Conservation (phyloP, 2,888 invertebrate genomes). For the Hemithea aestivaria region DNA sequence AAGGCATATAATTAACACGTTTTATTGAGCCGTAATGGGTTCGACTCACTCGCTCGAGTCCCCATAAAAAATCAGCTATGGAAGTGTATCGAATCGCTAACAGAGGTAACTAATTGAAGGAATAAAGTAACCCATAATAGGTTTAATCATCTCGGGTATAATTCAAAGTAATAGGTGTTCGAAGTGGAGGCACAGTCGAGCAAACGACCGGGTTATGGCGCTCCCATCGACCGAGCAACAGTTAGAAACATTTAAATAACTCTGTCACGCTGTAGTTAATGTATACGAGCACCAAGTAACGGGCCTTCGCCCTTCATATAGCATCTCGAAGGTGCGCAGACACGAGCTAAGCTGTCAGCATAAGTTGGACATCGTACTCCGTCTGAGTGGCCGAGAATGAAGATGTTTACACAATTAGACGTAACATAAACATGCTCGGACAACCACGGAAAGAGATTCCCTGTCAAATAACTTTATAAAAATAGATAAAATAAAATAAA, state of each 20-base stretch:
- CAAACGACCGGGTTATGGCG: conserved; percentile 54
- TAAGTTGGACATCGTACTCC: conserved; percentile 24
- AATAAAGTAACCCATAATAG: conserved; percentile 19
- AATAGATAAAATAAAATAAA: conserved; percentile 32
- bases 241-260: conserved; percentile 69
- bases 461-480: conserved; percentile 34
- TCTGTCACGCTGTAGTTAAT: conserved; percentile 61
- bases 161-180: conserved; percentile 21
- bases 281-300: conserved; percentile 57
- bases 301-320: conserved; percentile 65
- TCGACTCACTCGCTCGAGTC: conserved; percentile 14
- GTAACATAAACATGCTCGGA: conserved; percentile 36
- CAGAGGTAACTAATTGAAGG: conserved; percentile 19
- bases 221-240: conserved; percentile 50
- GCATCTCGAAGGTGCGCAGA: conserved; percentile 31
- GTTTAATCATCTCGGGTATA: conserved; percentile 21
- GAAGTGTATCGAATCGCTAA: conserved; percentile 25
- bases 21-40: conserved; percentile 27
- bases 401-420: conserved; percentile 54
- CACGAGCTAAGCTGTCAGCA: conserved; percentile 13
- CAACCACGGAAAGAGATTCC: conserved; percentile 19
- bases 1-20: conserved; percentile 32
- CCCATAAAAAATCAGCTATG: conserved; percentile 19
- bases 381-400: conserved; percentile 8
- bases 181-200: conserved; percentile 32